A percentile compares a stretch with the other conserved stretches of the same genome.
Conservation (phyloP, 1,140 invertebrate species). For the Mycetomoellerius zeteki region DNA sequence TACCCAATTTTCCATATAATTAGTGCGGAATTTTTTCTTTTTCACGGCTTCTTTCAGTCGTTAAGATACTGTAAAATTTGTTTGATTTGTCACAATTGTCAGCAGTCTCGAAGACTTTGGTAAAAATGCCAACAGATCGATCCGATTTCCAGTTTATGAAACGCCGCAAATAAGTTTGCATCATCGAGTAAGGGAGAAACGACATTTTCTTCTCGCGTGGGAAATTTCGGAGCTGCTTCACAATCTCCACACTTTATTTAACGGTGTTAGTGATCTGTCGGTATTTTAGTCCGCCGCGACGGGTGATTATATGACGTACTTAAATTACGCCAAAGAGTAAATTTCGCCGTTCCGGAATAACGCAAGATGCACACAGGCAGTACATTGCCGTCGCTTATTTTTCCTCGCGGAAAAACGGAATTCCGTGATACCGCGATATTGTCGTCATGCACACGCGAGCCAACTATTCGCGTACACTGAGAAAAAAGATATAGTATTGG, state of each 20-base stretch:
- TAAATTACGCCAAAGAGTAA: slow-evolving; percentile 38
- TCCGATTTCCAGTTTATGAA: not conserved
- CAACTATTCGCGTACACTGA: not conserved
- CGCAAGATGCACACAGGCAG: not conserved
- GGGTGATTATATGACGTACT: slow-evolving; percentile 35
- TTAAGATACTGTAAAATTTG: slow-evolving; percentile 18
- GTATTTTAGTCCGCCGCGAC: slow-evolving; percentile 17
- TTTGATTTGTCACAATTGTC: slow-evolving; percentile 37
- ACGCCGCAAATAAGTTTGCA: slow-evolving; percentile 3
- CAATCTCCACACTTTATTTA: slow-evolving; percentile 36
- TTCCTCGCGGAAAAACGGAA: slow-evolving; percentile 15
- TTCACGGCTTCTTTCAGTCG: not conserved
- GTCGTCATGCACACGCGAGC: slow-evolving; percentile 37
- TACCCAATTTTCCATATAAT: no score
- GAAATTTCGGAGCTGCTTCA: slow-evolving; percentile 38
- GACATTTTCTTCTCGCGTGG: slow-evolving; percentile 46
- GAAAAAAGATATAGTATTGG: no score
- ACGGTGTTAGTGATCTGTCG: slow-evolving; percentile 37
- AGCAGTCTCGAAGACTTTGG: not conserved
- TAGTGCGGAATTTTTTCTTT: no score
- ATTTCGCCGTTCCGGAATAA: slow-evolving; percentile 32
- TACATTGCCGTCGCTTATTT: slow-evolving; percentile 20
- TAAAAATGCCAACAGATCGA: not conserved
- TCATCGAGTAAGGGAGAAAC: not conserved
- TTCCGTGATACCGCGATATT: slow-evolving; percentile 46